Percentiles rank a stretch among this genome's conserved stretches.
These are phyloP conservation scores for Pyrocoelia pectoralis DNA, from an alignment of 2,888 invertebrate genomes.

Conservation along the genomic window DNA sequence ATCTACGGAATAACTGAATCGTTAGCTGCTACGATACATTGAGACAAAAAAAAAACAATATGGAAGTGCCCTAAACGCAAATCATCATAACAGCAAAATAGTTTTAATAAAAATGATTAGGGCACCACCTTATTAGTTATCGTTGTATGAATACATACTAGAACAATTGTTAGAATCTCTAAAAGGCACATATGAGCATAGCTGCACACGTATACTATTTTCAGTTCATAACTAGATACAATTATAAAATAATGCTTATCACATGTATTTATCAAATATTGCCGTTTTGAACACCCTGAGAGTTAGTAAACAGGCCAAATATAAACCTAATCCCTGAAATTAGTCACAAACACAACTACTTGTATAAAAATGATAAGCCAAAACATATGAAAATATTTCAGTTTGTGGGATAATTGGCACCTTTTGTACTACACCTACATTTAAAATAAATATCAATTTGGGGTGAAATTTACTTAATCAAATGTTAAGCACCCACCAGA, in stretches of 20 bases:
- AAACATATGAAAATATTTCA: not conserved
- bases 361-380: conserved; percentile 1
- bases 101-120: not conserved
- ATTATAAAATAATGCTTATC: conserved; percentile 31
- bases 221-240: conserved; percentile 31
- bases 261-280: conserved; percentile 37
- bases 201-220: conserved; percentile 50
- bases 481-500: conserved; percentile 17
- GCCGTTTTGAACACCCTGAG: conserved; percentile 40
- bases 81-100: not conserved
- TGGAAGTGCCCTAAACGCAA: conserved; percentile 7
- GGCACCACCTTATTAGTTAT: conserved; percentile 11
- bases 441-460: too few species aligned
- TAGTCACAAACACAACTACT: conserved; percentile 19
- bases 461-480: conserved; percentile 7
- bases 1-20: conserved; percentile 15
- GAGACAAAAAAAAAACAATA: conserved; percentile 5
- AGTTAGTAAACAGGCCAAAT: conserved; percentile 32
- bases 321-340: conserved; percentile 25
- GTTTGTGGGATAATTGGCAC: not conserved
- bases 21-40: conserved; percentile 8
- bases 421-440: too few species aligned
- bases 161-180: conserved; percentile 19
- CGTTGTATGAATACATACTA: conserved; percentile 13
- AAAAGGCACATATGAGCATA: conserved; percentile 60